These are phyloP conservation scores for Epicampocera succincta DNA, from an alignment of 2,888 invertebrate genomes.

Conservation along the genomic window DNA sequence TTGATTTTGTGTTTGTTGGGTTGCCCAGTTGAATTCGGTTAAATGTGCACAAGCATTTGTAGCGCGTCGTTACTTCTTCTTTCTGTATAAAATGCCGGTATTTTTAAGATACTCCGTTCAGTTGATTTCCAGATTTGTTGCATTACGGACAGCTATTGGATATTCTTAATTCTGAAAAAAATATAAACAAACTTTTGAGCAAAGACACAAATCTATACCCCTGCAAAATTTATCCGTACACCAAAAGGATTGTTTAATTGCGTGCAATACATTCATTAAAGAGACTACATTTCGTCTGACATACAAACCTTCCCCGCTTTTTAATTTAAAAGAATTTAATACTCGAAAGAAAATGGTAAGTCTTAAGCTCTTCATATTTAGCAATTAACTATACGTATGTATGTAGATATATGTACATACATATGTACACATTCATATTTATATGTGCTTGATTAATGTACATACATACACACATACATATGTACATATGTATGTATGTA, in stretches of 20 bases:
- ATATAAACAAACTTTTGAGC: neutral
- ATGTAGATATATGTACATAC: neutral
- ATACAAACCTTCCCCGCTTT: slow-evolving; percentile 4
- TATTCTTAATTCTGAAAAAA: slow-evolving; percentile 41
- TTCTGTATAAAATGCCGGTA: slow-evolving; percentile 72
- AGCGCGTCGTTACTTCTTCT: slow-evolving; percentile 9
- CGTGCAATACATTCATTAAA: slow-evolving; percentile 53
- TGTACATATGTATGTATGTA: neutral
- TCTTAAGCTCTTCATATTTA: neutral
- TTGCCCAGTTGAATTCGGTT: too few species aligned
- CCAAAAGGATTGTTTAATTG: slow-evolving; percentile 39
- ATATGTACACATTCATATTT: too few species aligned
- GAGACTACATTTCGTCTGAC: slow-evolving; percentile 9
- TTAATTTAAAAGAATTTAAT: slow-evolving; percentile 15
- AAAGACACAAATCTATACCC: slow-evolving; percentile 3
- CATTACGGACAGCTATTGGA: slow-evolving; percentile 79
- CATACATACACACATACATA: too few species aligned
- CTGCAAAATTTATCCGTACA: slow-evolving; percentile 12
- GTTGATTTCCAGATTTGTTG: slow-evolving; percentile 81
- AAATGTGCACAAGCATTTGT: too few species aligned
- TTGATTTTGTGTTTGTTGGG: too few species aligned
- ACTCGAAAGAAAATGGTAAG: slow-evolving; percentile 69
- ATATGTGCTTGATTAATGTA: too few species aligned
- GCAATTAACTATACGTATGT: neutral
- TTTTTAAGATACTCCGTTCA: slow-evolving; percentile 70